Evolutionary conservation across 2,797 vertebrate species (phyloP).

Genomic region (Hyperoplus lanceolatus): DNA sequence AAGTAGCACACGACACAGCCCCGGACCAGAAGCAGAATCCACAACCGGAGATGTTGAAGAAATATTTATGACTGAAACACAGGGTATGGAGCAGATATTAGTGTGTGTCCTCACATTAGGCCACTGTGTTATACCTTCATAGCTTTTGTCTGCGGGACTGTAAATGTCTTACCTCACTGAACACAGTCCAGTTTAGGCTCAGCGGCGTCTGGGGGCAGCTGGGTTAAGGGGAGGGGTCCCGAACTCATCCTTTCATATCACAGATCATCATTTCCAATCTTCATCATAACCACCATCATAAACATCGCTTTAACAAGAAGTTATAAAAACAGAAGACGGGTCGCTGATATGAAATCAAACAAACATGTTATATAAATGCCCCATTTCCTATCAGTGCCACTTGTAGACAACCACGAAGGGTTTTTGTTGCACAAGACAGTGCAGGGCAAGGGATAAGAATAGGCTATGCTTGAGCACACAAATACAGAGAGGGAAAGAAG

Average conservation of each 20-base stretch:
- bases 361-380: conserved; percentile 72
- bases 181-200: conserved; percentile 48
- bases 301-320: conserved; percentile 56
- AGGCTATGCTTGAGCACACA: conserved; percentile 59
- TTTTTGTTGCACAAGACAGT: conserved; percentile 70
- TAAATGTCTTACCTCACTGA: conserved; percentile 51
- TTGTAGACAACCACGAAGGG: conserved; percentile 63
- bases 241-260: conserved; percentile 57
- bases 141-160: conserved; percentile 55
- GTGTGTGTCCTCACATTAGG: conserved; percentile 52
- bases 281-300: conserved; percentile 53
- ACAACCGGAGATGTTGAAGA: conserved; percentile 55
- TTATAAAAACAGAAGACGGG: conserved; percentile 60
- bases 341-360: conserved; percentile 62
- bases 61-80: conserved; percentile 51
- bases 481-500: conserved; percentile 54
- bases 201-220: conserved; percentile 62
- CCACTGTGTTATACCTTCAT: conserved; percentile 28
- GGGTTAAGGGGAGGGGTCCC: conserved; percentile 44
- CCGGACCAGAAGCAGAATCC: conserved; percentile 66
- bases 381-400: conserved; percentile 61
- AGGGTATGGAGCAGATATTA: conserved; percentile 38
- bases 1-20: conserved; percentile 70
- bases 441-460: conserved; percentile 68
- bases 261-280: conserved; percentile 29